Evolutionary conservation across 1,140 invertebrate species (phyloP), one percentile per base, ranked within the genome.

Genomic region (Antheraea mylitta): DNA sequence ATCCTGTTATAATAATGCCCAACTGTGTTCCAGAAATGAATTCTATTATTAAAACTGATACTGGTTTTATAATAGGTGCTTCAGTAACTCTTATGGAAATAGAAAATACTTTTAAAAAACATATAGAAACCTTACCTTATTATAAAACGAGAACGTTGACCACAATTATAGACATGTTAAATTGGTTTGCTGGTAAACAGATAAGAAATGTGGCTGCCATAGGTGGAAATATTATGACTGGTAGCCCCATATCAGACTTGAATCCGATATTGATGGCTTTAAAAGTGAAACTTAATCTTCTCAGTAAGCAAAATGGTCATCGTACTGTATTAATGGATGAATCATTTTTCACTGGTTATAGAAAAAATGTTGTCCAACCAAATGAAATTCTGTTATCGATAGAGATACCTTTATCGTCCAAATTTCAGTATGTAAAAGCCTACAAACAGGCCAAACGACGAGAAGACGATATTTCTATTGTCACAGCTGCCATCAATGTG

Each of bases 391-490:
- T 99, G 42, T 77, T 97, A 16, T 96, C 96, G 0, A 95, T 99
- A 61, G 93, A 94, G 64, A 93, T 95, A 72, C 94, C 94, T 71
- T 95, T 92, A 75, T 93, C 94, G 16, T 84, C 81, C 0, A 80
- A 94, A 93, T 94, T 96, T 87, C 97, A 99, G 90, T 96, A 96
- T 85, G 95, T 99, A 77, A 93, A 95, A 72, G 97, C 97, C 13
- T 98, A 96, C 82, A 99, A 99, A 87, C 98, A 99, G 94, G 96
- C 98, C 0, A 96, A 96, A 80, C 93, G 98, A 60, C 91, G 97
- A 79, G 98, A 99, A 81, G 98, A 99, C 89, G 98, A 99, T 86
- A 99, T 99, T 79, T 97, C 98, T n/a, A 98, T 99, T 74, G 98
- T 99, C 0, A 99, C 98, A 82, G 95, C 96, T 60, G 97, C 96